Evolutionary conservation across 2,797 vertebrate genomes (phyloP), one percentile per base, ranked within the genome.

Genomic region (Enteromius fasciolatus): DNA sequence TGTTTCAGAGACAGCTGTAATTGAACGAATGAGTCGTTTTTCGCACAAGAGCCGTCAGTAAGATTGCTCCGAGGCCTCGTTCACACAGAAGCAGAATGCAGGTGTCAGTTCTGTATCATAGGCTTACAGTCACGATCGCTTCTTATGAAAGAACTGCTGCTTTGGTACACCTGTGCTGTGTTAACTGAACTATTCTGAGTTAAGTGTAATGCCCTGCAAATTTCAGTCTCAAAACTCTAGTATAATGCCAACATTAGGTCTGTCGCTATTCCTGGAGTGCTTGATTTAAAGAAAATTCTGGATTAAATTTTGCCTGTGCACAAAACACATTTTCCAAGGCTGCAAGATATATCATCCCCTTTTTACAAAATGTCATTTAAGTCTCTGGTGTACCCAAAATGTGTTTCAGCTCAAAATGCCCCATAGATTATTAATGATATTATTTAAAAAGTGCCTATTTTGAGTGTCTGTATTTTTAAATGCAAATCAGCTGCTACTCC

Each of bases 1-100:
- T 81, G 90, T 95, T 95, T 95, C 94, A 90, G 91, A 91, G 82
- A 82, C 81, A 86, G 89, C 77, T 81, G 82, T 90, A 93, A 93
- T 93, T 92, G 93, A 92, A 94, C 95, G 6, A 57, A 69, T 70
- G 36, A 83, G 74, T 28, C 3, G 6, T 33, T 83, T 77, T 36
- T 63, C n/a, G 3, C 12, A 36, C 0, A 46, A 66, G 70, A 73
- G 41, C 28, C 2, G 8, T 66, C 80, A 76, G 28, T 76, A 41
- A 44, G 48, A 76, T 44, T 18, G 15, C 57, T 50, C 69, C 18
- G 5, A 73, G 57, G 69, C 25, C 54, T 28, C 2, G 15, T 44
- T 41, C 74, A 39, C 15, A 41, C n/a, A 41, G 20, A 14, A 25
- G 17, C 23, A 31, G 25, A 46, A 14, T 64, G 64, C 25, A 11